Evolutionary conservation across 2,888 invertebrate genomes (phyloP), one percentile per base, ranked within the genome.

Genomic region (Yponomeuta cagnagella): DNA sequence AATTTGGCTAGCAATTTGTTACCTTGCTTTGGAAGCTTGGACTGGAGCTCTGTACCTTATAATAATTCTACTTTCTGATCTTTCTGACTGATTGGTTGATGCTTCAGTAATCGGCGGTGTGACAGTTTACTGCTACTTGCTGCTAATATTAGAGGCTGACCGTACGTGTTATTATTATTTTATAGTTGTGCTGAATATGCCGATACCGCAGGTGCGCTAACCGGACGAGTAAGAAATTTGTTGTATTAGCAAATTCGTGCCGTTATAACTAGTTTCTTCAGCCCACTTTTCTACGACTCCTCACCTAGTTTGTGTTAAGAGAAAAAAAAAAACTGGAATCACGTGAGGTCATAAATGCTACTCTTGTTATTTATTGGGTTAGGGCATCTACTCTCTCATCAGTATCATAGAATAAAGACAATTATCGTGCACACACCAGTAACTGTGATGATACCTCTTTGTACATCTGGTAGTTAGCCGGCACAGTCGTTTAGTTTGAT

Each of bases 201-300:
- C 5, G 69, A 30, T 48, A 43, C 10, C 63, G 80, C 86, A 88
- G 87, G 87, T 89, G 89, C 85, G 84, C 82, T 79, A 77, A 74
- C 73, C 75, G 81, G 88, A 88, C 79, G 12, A 84, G 88, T 89
- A 87, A 76, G 73, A 76, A 58, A 80, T 84, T 80, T 79, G 82
- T 80, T 77, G 80, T 81, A 83, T 88, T 88, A 85, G 88, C 88
- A 82, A 89, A 88, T 84, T 87, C 78, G 84, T 81, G 84, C 86
- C 88, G 83, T 83, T 81, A 82, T 79, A 84, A 87, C 88, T 79
- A 78, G 89, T 89, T 86, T 83, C 75, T 78, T 23, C 84, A 85
- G 81, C 90, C 89, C 75, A 90, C 86, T 82, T 89, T 80, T 77
- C 69, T 58, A 58, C 52, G 12, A 15, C 52, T 70, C 48, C 68